These are phyloP conservation scores for Strongylocentrotus purpuratus DNA, from an alignment of 35 echinoderm and acorn worm species.

Conservation along the genomic window DNA sequence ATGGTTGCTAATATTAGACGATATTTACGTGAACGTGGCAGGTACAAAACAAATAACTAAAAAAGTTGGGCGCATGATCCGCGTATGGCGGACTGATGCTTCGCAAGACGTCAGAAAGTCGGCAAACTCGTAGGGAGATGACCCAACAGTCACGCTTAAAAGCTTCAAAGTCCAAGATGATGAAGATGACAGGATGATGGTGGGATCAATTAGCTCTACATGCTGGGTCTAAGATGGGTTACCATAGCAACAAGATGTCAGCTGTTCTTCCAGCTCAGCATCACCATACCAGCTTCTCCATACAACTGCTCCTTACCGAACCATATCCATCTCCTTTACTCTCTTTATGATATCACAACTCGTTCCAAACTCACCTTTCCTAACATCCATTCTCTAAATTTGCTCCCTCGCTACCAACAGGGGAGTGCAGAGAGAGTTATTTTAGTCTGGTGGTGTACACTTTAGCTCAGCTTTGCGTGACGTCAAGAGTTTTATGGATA, in stretches of 20 bases:
- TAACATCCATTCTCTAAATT: not conserved
- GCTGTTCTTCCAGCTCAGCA: conserved; percentile 8
- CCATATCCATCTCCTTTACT: not conserved
- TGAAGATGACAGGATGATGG: not conserved
- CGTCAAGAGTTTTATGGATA: conserved; percentile 3
- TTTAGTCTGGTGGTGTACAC: not conserved
- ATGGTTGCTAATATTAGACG: not conserved
- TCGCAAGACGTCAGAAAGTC: not conserved
- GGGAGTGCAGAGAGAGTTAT: not conserved
- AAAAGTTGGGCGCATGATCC: not conserved
- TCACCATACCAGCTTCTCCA: not conserved
- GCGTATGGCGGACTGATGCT: not conserved
- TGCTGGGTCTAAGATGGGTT: conserved; percentile 2
- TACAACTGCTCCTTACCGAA: not conserved
- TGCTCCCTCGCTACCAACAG: not conserved
- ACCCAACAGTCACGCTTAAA: not conserved
- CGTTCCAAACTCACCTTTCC: not conserved
- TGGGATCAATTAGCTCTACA: conserved; percentile 33
- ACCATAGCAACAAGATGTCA: conserved; percentile 23
- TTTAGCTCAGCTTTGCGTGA: conserved; percentile 9
- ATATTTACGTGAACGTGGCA: not conserved
- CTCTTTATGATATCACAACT: not conserved
- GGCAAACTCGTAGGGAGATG: not conserved
- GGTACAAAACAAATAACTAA: not conserved
- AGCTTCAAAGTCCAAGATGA: conserved; percentile 16